Percentiles rank a stretch among this genome's conserved stretches.
These are phyloP conservation scores for Agriopis aurantiaria DNA, from an alignment of 2,888 invertebrate genomes.

Conservation along the genomic window DNA sequence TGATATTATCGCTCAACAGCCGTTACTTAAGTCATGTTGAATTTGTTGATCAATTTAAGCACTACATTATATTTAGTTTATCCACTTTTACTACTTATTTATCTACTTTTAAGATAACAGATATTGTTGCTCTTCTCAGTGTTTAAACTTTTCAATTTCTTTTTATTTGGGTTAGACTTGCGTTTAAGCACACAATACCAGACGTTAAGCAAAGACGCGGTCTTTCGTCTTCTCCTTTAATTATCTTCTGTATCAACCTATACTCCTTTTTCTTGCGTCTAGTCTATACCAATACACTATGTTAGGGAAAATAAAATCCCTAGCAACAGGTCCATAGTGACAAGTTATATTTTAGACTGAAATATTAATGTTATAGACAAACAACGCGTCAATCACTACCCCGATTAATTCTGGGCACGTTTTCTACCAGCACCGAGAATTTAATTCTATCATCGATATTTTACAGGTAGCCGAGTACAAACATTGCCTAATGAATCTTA, in stretches of 20 bases:
- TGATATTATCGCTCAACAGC: neutral
- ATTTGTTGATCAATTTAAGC: no score
- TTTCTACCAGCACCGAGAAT: constrained; percentile 38
- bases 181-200: neutral
- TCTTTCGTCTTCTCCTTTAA: neutral
- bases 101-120: no score
- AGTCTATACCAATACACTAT: neutral
- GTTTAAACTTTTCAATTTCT: no score
- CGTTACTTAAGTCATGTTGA: neutral
- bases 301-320: neutral
- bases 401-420: constrained; percentile 47
- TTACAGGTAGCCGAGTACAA: constrained; percentile 42
- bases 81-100: no score
- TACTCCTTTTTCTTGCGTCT: neutral
- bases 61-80: no score
- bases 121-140: neutral
- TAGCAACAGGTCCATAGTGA: constrained; percentile 1
- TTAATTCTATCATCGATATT: constrained; percentile 50
- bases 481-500: constrained; percentile 49
- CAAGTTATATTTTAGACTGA: constrained; percentile 8
- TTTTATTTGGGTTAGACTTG: neutral
- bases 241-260: neutral
- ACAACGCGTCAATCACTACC: constrained; percentile 30
- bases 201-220: no score
- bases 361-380: constrained; percentile 22